Evolutionary conservation across 2,888 invertebrate genomes (phyloP), one percentile per base, ranked within the genome.

Genomic region (Globia sparganii): DNA sequence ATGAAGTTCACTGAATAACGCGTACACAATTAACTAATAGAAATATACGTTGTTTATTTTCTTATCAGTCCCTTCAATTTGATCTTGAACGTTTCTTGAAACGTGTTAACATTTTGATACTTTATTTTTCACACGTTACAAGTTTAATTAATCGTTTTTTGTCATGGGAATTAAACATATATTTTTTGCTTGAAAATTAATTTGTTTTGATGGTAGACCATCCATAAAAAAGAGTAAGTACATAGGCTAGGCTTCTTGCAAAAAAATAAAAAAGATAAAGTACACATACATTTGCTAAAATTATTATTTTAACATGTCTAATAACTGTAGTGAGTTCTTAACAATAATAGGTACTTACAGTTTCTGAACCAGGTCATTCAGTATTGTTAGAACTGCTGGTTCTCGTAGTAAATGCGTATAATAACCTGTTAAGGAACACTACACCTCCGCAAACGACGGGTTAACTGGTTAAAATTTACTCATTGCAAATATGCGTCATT

Each of bases 301-400:
- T 13, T 43, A 43, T 43, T 43, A 43, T 43, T 43, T 13, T 43
- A 2, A 40, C 40, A 40, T 40, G 2, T 40, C 40, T 13, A 40
- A 13, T 13, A 40, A 3, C 13, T 43, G 13, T 43, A 43, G 13
- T 43, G 43, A 43, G 43, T 43, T 43, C 43, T 0, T 43, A 43
- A 13, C 43, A 13, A 13, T 43, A 43, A 43, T 43, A 43, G 43
- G 13, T 13, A 43, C n/a, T n/a, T n/a, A n/a, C 43, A 43, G 37
- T 53, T 72, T 61, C 61, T 31, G 31, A 77, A 78, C 74, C 78
- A 78, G 81, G 83, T 81, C 78, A 73, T 73, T 78, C 61, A 56
- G n/a, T 70, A 62, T 77, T 59, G 28, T 72, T 69, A 70, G 61
- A 70, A 67, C 49, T 40, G 58, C 71, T 62, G n/a, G 58, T 59